Evolutionary conservation across 2,797 vertebrate species (phyloP).

Genomic region (Acridotheres tristis): DNA sequence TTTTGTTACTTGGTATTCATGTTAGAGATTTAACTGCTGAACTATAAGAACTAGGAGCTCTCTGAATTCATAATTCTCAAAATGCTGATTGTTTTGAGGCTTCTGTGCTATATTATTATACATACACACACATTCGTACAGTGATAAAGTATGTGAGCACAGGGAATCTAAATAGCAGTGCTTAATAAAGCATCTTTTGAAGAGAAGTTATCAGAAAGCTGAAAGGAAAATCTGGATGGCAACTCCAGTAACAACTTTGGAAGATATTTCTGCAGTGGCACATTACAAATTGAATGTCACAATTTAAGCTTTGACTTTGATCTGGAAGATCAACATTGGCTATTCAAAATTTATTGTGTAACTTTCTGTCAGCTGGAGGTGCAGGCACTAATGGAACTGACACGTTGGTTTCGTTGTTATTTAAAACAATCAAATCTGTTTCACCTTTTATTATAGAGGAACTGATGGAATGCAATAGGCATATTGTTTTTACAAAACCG

Average conservation of each 20-base stretch:
- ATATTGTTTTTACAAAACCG: neutral
- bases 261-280: neutral
- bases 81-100: neutral
- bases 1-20: neutral
- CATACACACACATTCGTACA: neutral
- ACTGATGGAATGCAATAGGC: neutral
- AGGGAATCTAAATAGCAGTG: neutral
- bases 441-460: neutral
- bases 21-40: neutral
- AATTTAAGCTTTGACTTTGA: neutral
- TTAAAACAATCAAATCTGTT: constrained; percentile 6
- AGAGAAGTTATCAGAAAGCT: neutral
- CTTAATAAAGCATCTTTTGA: neutral
- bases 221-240: neutral
- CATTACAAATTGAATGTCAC: neutral
- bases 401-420: neutral
- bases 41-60: neutral
- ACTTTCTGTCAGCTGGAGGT: neutral
- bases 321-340: neutral
- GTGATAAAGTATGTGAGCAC: neutral
- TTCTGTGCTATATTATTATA: neutral
- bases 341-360: neutral
- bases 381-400: neutral
- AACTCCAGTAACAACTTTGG: neutral
- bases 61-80: neutral